Evolutionary conservation across 2,888 invertebrate species (phyloP).

Genomic region (Chymomyza amoena): DNA sequence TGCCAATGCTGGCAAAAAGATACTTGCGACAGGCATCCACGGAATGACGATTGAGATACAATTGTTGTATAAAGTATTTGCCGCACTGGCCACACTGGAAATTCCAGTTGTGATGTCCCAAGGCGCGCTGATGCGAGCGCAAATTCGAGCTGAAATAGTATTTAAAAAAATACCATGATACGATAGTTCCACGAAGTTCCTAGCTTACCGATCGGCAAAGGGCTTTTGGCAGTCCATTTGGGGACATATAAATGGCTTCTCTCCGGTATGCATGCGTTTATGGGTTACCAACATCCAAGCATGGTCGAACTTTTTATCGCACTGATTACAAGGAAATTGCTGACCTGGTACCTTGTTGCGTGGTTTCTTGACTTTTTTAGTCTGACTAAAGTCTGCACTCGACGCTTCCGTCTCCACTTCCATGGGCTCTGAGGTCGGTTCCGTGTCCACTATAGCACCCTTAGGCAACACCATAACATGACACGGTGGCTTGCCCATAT

Average conservation of each 20-base stretch:
- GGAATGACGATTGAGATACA: constrained; percentile 84
- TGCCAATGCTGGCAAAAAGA: constrained; percentile 35
- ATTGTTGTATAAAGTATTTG: constrained; percentile 85
- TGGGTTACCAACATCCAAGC: constrained; percentile 87
- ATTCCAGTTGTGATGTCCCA: constrained; percentile 85
- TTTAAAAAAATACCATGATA: neutral
- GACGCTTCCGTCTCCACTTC: neutral
- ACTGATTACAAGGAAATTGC: constrained; percentile 74
- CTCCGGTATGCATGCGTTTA: constrained; percentile 84
- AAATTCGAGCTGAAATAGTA: constrained; percentile 82
- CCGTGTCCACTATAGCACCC: neutral
- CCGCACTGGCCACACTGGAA: constrained; percentile 84
- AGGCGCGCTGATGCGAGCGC: constrained; percentile 85
- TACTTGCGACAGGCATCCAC: constrained; percentile 84
- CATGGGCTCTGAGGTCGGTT: neutral
- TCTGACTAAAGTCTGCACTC: neutral
- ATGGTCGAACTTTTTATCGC: constrained; percentile 84
- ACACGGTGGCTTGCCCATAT: constrained; percentile 9
- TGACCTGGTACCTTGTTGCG: constrained; percentile 44
- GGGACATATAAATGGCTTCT: constrained; percentile 85
- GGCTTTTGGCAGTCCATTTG: constrained; percentile 82
- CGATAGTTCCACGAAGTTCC: too few relatives aligned
- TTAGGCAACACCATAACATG: constrained; percentile 33
- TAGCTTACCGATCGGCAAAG: constrained; percentile 78
- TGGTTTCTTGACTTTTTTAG: constrained; percentile 30